These are phyloP conservation scores for Pectinophora gossypiella DNA, from an alignment of 1,140 invertebrate genomes.

Conservation along the genomic window DNA sequence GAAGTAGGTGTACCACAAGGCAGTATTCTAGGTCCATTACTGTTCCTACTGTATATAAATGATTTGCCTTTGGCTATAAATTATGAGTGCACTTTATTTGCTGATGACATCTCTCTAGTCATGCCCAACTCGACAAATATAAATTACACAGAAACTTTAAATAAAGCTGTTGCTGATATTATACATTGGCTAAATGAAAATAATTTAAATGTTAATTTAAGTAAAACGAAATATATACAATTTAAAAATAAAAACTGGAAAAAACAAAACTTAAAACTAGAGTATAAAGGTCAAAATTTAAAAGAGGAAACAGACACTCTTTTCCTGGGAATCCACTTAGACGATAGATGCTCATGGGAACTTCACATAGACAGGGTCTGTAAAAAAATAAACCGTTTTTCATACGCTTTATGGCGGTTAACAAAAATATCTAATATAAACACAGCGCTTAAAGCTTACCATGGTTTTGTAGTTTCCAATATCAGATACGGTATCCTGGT, in stretches of 20 bases:
- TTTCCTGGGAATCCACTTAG: background rate
- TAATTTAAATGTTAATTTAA: background rate
- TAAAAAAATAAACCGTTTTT: background rate
- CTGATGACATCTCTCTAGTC: constrained; percentile 4
- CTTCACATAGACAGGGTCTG: background rate
- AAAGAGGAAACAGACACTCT: background rate
- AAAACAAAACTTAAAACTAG: background rate
- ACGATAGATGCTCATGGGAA: background rate
- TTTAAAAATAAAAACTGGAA: background rate
- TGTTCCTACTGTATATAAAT: background rate
- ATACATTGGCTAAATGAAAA: background rate
- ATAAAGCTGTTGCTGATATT: background rate
- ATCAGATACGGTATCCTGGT: too few relatives aligned
- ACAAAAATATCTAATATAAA: too few relatives aligned
- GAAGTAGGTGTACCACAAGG: constrained; percentile 3
- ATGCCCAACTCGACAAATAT: background rate
- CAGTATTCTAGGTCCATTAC: background rate
- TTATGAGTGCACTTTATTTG: constrained; percentile 3
- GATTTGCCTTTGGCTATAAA: background rate
- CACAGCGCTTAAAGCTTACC: too few relatives aligned
- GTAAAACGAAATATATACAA: constrained; percentile 2
- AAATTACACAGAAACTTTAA: background rate
- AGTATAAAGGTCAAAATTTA: background rate
- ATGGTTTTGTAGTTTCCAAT: too few relatives aligned
- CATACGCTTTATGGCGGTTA: constrained; percentile 1